Evolutionary conservation across 2,113 vertebrate species (phyloP), one percentile per base, ranked within the genome.

Genomic region (Onychostruthus taczanowskii): DNA sequence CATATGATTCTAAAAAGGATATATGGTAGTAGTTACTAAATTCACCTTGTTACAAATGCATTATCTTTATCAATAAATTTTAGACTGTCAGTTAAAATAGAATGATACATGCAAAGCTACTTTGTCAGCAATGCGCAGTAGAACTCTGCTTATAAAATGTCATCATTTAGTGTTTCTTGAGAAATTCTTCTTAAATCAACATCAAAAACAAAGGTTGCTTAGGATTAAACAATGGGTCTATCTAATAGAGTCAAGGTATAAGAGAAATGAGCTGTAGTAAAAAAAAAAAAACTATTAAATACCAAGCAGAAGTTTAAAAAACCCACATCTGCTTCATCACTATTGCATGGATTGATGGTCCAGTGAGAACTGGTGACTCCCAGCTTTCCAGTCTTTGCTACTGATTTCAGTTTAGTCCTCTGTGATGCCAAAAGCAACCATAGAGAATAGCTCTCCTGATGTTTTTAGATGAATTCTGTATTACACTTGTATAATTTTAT

Each of bases 1-100:
- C 97, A 96, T 97, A 85, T 93, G 95, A 96, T 97, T 97, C 95
- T 95, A 96, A 91, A 95, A 98, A 93, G 72, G 89, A 91, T 95
- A 92, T 94, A 76, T 69, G 49, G 85, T 67, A 82, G 89, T 94
- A 96, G 94, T 94, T 93, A 97, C 90, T 95, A 84, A 94, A 97
- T 96, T 96, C 94, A 95, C 76, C 30, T 30, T 91, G 92, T 96
- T 97, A 94, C 58, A 96, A 95, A 96, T 91, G 75, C 75, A 82
- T 92, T 87, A 43, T 41, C 61, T 86, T 88, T 93, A 64, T 87
- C 80, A 96, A 84, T 68, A 97, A 91, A 97, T 80, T 96, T 92
- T 83, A 87, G 43, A 87, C 37, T 73, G 59, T n/a, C 46, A 37
- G 26, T 81, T 93, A 82, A 91, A 84, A 75, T 24, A 79, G 33